Percentiles rank a stretch among this genome's conserved stretches.
Evolutionary conservation across 2,888 invertebrate species (phyloP).

Genomic region (Drosophila mimica): DNA sequence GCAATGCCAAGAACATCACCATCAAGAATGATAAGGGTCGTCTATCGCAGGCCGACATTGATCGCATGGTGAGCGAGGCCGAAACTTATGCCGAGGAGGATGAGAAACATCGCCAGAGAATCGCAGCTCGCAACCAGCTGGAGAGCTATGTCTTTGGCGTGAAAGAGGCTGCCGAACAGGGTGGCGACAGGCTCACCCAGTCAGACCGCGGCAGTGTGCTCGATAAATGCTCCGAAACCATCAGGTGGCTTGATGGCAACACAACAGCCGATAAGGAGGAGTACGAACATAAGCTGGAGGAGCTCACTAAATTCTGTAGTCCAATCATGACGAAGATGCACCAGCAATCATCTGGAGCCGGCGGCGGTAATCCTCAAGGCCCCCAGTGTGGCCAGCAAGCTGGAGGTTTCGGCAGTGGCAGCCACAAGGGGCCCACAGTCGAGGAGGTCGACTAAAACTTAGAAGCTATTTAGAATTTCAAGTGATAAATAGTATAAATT

Average conservation of each 20-base stretch:
- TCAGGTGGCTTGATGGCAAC: conserved; percentile 92
- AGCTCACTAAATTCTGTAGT: conserved; percentile 84
- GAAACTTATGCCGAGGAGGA: conserved; percentile 91
- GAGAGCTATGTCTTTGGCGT: conserved; percentile 89
- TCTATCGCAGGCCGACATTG: conserved; percentile 92
- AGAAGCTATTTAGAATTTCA: not conserved
- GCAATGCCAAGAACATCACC: conserved; percentile 90
- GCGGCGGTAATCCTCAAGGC: conserved; percentile 84
- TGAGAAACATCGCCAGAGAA: conserved; percentile 88
- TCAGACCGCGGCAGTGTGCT: conserved; percentile 45
- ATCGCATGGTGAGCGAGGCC: conserved; percentile 91
- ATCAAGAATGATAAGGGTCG: conserved; percentile 94
- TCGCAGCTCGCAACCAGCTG: conserved; percentile 89
- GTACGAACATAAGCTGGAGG: conserved; percentile 86
- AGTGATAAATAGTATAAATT: not conserved
- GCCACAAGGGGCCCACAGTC: conserved; percentile 49
- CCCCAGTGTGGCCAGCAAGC: conserved; percentile 34
- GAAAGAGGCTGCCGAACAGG: conserved; percentile 89
- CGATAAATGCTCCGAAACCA: conserved; percentile 87
- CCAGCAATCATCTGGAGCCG: conserved; percentile 56
- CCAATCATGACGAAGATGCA: conserved; percentile 86
- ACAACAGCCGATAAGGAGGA: conserved; percentile 91
- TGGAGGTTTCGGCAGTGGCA: conserved; percentile 19
- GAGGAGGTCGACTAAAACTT: conserved; percentile 62
- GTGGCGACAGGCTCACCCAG: conserved; percentile 86